Percentiles rank a stretch among this genome's conserved stretches.
phyloP scores from a whole-genome alignment of 2,113 vertebrate species.

The Gnathonemus longibarbis region DNA sequence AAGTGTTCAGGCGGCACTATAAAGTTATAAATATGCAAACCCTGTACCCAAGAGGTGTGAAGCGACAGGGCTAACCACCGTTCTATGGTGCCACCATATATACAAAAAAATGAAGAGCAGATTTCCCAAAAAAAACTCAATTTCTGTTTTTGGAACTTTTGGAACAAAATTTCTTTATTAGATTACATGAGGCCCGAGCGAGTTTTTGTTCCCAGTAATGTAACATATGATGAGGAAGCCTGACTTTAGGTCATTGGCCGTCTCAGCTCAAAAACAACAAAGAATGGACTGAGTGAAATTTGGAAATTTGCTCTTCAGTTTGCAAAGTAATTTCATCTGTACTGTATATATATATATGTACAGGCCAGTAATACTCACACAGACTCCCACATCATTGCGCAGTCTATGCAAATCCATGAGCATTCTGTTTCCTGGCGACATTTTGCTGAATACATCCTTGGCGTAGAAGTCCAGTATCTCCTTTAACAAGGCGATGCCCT shows the following conservation, averaged over 20 bases:
- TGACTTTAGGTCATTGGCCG: too few relatives aligned
- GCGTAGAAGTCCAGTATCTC: conserved; percentile 10
- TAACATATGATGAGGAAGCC: too few relatives aligned
- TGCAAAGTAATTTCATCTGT: not conserved
- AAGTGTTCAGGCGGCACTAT: not conserved
- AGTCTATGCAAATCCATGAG: not conserved
- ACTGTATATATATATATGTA: too few relatives aligned
- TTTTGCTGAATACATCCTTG: conserved; percentile 7
- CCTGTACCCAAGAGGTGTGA: not conserved
- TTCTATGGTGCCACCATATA: not conserved
- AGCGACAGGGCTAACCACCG: not conserved
- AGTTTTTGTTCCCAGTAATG: not conserved
- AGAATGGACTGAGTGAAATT: too few relatives aligned
- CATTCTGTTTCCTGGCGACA: not conserved
- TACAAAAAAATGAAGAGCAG: not conserved
- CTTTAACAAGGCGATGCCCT: not conserved
- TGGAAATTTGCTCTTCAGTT: not conserved
- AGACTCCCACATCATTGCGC: not conserved
- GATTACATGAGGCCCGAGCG: not conserved
- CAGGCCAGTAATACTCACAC: not conserved
- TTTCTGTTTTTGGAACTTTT: not conserved
- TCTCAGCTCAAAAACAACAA: too few relatives aligned
- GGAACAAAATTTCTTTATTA: not conserved
- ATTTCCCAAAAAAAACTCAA: not conserved
- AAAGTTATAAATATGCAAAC: not conserved